A percentile compares a stretch with the other conserved stretches of the same genome.
These are phyloP conservation scores for Idaea biselata DNA, from an alignment of 2,888 invertebrate genomes.

Conservation along the genomic window DNA sequence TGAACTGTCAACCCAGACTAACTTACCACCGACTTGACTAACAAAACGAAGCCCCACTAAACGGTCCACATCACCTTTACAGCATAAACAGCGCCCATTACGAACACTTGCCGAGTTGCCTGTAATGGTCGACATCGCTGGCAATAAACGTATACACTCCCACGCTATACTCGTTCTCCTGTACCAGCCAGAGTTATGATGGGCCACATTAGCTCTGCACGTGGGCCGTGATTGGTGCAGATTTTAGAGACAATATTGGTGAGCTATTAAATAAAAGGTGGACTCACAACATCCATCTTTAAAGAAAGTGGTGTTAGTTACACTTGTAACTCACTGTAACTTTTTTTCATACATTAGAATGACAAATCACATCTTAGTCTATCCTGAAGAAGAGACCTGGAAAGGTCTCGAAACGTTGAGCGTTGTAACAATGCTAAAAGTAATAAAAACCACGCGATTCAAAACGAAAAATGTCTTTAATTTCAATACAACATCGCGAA, in stretches of 20 bases:
- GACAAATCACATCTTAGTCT: too few relatives aligned
- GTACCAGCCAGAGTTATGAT: neutral
- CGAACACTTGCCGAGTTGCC: constrained; percentile 48
- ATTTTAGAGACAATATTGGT: neutral
- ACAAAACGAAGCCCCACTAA: constrained; percentile 11
- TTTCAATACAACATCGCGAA: too few relatives aligned
- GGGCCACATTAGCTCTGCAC: neutral
- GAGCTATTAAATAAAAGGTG: neutral
- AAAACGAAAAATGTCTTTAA: too few relatives aligned
- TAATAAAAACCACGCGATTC: too few relatives aligned
- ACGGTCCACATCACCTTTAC: constrained; percentile 44
- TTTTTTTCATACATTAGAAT: too few relatives aligned
- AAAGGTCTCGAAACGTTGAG: too few relatives aligned
- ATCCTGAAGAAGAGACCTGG: too few relatives aligned
- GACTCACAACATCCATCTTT: too few relatives aligned
- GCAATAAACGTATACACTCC: constrained; percentile 33
- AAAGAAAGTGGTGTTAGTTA: too few relatives aligned
- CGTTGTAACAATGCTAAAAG: too few relatives aligned
- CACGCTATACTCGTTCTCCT: neutral
- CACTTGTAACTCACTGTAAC: too few relatives aligned
- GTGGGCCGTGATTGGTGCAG: neutral
- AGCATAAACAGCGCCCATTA: constrained; percentile 50
- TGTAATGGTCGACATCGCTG: constrained; percentile 38
- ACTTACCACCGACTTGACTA: neutral
- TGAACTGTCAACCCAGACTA: neutral